Percentiles rank a stretch among this genome's conserved stretches.
Conservation (phyloP, 1,140 invertebrate species). For the Patella vulgata region DNA sequence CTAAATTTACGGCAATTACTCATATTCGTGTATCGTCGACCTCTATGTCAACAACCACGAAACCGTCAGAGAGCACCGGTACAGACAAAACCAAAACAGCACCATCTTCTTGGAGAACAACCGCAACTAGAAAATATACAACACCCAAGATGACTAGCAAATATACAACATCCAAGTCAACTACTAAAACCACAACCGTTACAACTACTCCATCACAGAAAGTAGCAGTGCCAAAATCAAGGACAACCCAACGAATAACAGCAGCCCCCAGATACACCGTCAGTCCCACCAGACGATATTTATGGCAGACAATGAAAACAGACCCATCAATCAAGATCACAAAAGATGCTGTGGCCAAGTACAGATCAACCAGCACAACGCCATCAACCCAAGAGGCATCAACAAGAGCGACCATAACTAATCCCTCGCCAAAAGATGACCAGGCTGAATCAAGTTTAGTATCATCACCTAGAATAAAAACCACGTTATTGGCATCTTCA, state of each 20-base stretch:
- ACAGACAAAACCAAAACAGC: background rate
- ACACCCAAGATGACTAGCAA: background rate
- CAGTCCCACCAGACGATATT: background rate
- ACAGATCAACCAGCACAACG: too few relatives aligned
- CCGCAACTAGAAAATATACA: background rate
- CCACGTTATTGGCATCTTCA: too few relatives aligned
- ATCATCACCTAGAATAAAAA: too few relatives aligned
- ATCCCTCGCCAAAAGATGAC: too few relatives aligned
- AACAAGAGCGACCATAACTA: too few relatives aligned
- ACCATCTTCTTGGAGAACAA: background rate
- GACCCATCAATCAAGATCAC: background rate
- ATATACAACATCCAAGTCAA: background rate
- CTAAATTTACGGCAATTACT: too few relatives aligned
- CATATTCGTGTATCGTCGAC: slow-evolving; percentile 1
- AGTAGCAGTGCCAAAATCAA: too few relatives aligned
- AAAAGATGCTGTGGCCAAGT: too few relatives aligned
- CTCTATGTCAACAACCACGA: background rate
- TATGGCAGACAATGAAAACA: background rate
- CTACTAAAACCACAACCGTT: background rate
- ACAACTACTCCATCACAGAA: background rate
- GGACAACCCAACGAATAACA: background rate
- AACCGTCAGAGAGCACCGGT: background rate
- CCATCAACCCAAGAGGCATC: too few relatives aligned
- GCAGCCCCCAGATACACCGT: background rate
- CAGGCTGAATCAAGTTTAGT: too few relatives aligned